Conservation (phyloP, 2,888 invertebrate genomes). For the Bembecia ichneumoniformis region DNA sequence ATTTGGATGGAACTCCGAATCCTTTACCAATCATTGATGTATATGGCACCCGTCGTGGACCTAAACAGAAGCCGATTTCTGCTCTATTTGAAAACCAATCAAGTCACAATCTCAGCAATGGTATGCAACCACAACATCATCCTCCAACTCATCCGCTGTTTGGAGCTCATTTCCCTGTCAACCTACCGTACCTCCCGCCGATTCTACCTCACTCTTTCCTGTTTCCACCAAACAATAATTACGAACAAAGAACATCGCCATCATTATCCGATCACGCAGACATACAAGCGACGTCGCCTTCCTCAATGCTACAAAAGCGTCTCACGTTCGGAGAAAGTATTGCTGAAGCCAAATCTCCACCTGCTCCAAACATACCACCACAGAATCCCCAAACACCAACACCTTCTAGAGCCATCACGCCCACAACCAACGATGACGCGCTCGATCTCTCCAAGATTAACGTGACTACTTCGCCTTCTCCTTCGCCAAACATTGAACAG, state of each 20-base stretch:
- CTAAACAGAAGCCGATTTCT: conserved; percentile 74
- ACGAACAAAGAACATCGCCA: conserved; percentile 45
- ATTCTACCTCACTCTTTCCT: conserved; percentile 60
- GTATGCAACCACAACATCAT: conserved; percentile 32
- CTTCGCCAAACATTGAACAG: conserved; percentile 19
- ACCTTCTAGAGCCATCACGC: conserved; percentile 21
- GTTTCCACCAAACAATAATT: conserved; percentile 63
- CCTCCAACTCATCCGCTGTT: conserved; percentile 52
- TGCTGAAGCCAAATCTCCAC: conserved; percentile 25
- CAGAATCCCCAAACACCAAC: conserved; percentile 39
- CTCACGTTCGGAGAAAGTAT: conserved; percentile 40
- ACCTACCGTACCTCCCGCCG: conserved; percentile 59
- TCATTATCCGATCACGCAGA: conserved; percentile 34
- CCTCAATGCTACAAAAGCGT: conserved; percentile 52
- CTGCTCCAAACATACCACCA: conserved; percentile 36
- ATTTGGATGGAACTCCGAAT: conserved; percentile 90
- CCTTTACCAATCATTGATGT: conserved; percentile 91
- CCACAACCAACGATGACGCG: conserved; percentile 46
- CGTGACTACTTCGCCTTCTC: conserved; percentile 49
- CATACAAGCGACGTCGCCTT: conserved; percentile 33
- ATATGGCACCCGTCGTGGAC: conserved; percentile 90
- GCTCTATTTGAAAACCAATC: conserved; percentile 50
- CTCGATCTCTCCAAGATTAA: conserved; percentile 70
- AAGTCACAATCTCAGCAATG: conserved; percentile 29
- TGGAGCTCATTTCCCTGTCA: conserved; percentile 57